Evolutionary conservation across 2,113 vertebrate genomes (phyloP).

Genomic region (Catagonus wagneri): DNA sequence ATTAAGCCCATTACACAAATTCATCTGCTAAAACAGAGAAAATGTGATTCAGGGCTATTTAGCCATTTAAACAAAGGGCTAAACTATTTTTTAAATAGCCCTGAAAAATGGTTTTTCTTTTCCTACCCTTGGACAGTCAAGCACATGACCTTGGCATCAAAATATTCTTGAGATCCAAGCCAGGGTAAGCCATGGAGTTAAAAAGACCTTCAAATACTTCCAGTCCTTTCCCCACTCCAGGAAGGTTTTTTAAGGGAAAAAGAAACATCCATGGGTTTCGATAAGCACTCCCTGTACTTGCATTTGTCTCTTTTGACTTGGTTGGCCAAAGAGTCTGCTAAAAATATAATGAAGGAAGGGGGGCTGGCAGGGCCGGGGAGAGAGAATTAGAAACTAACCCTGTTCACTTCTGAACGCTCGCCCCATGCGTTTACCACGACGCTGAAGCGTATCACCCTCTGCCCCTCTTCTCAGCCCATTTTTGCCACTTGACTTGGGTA

Average conservation of each 20-base stretch:
- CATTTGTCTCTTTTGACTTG: background rate
- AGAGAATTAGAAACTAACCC: background rate
- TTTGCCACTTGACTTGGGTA: background rate
- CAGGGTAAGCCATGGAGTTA: background rate
- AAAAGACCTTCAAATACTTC: constrained; percentile 40
- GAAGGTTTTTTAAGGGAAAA: constrained; percentile 34
- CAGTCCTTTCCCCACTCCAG: constrained; percentile 46
- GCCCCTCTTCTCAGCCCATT: background rate
- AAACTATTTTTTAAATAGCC: constrained; percentile 66
- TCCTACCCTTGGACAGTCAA: background rate
- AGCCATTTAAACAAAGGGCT: constrained; percentile 56
- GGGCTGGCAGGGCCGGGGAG: rapidly evolving
- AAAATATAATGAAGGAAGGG: constrained; percentile 51
- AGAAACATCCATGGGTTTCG: constrained; percentile 11
- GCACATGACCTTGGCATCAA: constrained; percentile 51
- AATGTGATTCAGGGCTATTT: constrained; percentile 3
- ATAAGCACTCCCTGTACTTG: constrained; percentile 13
- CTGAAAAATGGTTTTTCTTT: background rate
- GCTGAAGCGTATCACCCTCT: background rate
- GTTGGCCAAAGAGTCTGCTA: constrained; percentile 35
- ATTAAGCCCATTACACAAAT: constrained; percentile 10
- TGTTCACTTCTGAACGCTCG: background rate
- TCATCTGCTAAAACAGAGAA: constrained; percentile 12
- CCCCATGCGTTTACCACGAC: background rate
- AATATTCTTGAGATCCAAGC: constrained; percentile 25